A percentile compares a stretch with the other conserved stretches of the same genome.
Conservation (phyloP, 2,113 vertebrate species). For the Rattus rattus region DNA sequence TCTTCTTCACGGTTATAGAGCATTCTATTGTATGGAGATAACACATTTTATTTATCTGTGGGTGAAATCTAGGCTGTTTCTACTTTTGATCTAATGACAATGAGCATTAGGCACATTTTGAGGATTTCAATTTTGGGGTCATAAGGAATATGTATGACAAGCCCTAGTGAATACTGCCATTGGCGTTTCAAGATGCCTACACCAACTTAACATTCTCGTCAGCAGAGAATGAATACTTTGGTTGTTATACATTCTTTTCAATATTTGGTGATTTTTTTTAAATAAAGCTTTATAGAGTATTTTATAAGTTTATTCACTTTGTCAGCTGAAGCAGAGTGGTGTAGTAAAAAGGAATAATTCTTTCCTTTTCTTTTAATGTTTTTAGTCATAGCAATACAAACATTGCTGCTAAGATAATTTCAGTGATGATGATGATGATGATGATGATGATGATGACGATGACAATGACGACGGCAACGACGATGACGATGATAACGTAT, state of each 20-base stretch:
- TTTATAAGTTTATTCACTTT: not conserved
- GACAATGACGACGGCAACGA: too few relatives aligned
- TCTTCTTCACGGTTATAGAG: not conserved
- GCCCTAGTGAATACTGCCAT: not conserved
- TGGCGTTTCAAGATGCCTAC: constrained; percentile 21
- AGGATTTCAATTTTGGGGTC: not conserved
- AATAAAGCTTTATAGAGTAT: not conserved
- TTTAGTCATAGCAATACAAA: not conserved
- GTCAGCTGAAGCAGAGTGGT: constrained; percentile 32
- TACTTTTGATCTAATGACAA: constrained; percentile 13
- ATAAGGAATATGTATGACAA: not conserved
- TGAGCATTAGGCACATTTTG: not conserved
- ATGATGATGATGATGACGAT: too few relatives aligned
- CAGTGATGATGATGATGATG: too few relatives aligned
- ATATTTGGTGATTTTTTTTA: not conserved
- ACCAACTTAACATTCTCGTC: not conserved
- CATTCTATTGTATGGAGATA: constrained; percentile 34
- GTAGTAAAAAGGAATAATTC: not conserved
- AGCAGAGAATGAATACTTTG: not conserved
- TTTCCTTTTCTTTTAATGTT: not conserved
- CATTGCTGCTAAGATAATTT: not conserved
- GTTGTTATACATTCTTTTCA: not conserved
- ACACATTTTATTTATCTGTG: not conserved
- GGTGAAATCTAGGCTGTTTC: constrained; percentile 17
- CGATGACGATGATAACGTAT: not conserved